A percentile compares a stretch with the other conserved stretches of the same genome.
Evolutionary conservation across 2,113 vertebrate species (phyloP).

Genomic region (Propithecus coquereli): DNA sequence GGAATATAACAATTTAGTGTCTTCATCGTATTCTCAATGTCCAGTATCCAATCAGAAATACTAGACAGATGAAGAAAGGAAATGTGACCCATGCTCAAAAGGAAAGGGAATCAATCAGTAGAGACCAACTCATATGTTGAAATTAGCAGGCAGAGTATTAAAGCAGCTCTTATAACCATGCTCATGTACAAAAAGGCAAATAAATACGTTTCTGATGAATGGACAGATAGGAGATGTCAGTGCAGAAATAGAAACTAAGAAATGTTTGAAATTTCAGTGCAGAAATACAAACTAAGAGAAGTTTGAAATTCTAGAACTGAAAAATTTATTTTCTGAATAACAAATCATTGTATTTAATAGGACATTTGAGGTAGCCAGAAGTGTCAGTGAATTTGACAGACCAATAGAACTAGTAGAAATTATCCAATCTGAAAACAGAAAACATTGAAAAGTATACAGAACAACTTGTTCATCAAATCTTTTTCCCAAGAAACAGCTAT

Average conservation of each 20-base stretch:
- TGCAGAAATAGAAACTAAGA: background rate
- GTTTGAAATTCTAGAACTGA: constrained; percentile 1
- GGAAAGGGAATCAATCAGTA: background rate
- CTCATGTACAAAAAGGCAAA: background rate
- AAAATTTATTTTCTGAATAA: constrained; percentile 3
- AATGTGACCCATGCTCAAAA: background rate
- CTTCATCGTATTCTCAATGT: background rate
- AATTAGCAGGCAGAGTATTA: background rate
- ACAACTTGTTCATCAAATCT: background rate
- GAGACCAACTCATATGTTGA: background rate
- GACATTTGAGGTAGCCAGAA: background rate
- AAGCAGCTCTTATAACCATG: background rate
- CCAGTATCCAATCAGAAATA: background rate
- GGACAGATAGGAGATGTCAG: background rate
- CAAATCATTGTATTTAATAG: background rate
- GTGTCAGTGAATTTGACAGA: background rate
- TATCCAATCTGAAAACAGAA: background rate
- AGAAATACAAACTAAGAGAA: background rate
- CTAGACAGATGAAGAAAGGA: background rate
- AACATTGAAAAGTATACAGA: background rate
- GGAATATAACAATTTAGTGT: background rate
- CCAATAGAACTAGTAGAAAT: constrained; percentile 4
- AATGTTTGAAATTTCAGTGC: background rate
- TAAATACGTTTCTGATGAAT: background rate
- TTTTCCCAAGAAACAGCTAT: background rate